Percentiles rank a stretch among this genome's conserved stretches.
phyloP scores from a whole-genome alignment of 2,113 vertebrate species.

The Zeus faber region DNA sequence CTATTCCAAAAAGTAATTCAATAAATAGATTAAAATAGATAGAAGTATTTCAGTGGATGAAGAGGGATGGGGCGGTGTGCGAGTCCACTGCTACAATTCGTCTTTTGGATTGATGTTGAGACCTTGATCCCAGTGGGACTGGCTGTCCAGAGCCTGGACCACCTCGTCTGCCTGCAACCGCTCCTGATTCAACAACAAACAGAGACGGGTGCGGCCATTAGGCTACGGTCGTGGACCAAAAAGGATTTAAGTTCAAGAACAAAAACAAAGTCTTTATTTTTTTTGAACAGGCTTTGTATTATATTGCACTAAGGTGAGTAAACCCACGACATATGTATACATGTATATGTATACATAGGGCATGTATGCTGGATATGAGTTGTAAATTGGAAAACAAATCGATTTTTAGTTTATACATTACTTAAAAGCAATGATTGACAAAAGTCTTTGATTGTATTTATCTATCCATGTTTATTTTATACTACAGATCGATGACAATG shows the following conservation, averaged over 20 bases:
- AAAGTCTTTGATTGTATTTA: too few species aligned
- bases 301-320: too few species aligned
- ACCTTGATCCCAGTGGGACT: constrained; percentile 66
- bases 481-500: too few species aligned
- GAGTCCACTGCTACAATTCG: constrained; percentile 80
- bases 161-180: constrained; percentile 94
- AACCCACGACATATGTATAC: too few species aligned
- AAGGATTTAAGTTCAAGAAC: background rate
- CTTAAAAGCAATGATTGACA: too few species aligned
- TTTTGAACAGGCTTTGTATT: too few species aligned
- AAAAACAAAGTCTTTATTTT: background rate
- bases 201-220: background rate
- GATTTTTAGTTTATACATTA: too few species aligned
- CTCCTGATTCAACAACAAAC: constrained; percentile 73
- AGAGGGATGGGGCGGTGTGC: background rate
- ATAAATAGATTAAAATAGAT: constrained; percentile 83
- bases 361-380: too few species aligned
- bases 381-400: too few species aligned
- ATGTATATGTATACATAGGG: too few species aligned
- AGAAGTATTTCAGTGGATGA: constrained; percentile 28
- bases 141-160: constrained; percentile 80
- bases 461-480: too few species aligned
- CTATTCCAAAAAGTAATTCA: constrained; percentile 84
- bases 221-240: background rate
- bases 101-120: constrained; percentile 90